These are phyloP conservation scores for Forbesichthys agassizii DNA, from an alignment of 2,113 vertebrate genomes.

Conservation along the genomic window DNA sequence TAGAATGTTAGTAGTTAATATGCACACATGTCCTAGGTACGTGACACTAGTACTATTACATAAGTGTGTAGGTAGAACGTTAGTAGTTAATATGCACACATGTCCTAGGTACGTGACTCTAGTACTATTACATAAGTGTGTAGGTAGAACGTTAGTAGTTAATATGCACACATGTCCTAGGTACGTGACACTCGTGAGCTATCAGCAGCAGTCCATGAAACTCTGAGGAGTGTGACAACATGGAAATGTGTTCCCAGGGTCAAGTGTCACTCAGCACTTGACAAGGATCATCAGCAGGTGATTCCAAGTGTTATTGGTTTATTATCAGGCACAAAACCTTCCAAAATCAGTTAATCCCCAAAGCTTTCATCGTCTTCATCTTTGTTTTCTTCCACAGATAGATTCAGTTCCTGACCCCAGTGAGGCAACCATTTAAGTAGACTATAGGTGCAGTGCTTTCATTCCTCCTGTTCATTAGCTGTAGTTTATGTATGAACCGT, in stretches of 20 bases:
- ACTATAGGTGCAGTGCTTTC: conserved; percentile 29
- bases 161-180: conserved; percentile 47
- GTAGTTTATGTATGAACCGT: background rate
- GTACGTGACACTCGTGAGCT: conserved; percentile 67
- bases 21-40: conserved; percentile 58
- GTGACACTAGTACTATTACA: conserved; percentile 9
- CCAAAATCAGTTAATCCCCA: background rate
- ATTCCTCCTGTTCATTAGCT: background rate
- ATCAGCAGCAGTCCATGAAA: conserved; percentile 51
- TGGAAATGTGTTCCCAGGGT: conserved; percentile 54
- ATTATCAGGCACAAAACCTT: background rate
- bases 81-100: conserved; percentile 2
- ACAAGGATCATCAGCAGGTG: conserved; percentile 10
- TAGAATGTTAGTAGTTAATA: background rate
- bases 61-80: no score
- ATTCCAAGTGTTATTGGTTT: conserved; percentile 5
- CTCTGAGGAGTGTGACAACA: conserved; percentile 59
- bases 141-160: background rate
- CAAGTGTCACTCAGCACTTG: conserved; percentile 46
- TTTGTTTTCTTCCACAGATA: conserved; percentile 43
- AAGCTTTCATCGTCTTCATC: background rate
- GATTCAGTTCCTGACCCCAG: conserved; percentile 21
- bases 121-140: no score
- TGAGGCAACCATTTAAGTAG: conserved; percentile 42
- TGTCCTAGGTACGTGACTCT: conserved; percentile 53